A percentile compares a stretch with the other conserved stretches of the same genome.
phyloP scores from a whole-genome alignment of 2,888 invertebrate species.

The Calameuta pallipes region DNA sequence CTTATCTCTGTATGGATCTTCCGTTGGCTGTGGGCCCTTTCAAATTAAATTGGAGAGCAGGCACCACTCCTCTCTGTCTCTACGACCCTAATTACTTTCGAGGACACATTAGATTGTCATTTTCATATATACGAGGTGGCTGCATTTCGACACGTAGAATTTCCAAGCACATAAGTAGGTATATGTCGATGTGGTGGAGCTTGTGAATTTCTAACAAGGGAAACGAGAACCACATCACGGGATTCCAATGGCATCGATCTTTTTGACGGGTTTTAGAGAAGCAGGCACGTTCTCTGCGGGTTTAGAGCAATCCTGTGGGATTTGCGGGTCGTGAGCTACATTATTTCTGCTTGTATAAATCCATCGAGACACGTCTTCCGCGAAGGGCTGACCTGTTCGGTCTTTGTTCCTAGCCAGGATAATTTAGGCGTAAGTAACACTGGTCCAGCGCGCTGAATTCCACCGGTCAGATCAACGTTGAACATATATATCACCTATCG shows the following conservation, averaged over 20 bases:
- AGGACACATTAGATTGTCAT: background rate
- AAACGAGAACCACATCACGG: background rate
- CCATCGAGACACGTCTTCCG: background rate
- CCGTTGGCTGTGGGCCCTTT: too few species aligned
- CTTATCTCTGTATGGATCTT: background rate
- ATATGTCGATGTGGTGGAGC: background rate
- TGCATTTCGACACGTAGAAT: background rate
- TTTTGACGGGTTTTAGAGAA: background rate
- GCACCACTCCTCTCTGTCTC: background rate
- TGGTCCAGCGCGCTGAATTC: background rate
- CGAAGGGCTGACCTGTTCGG: background rate
- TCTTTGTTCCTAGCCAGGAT: background rate
- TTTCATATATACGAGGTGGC: background rate
- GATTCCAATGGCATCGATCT: constrained; percentile 15
- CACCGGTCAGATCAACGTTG: background rate
- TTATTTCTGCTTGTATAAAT: constrained; percentile 5
- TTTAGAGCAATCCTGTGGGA: background rate
- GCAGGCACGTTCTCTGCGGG: constrained; percentile 3
- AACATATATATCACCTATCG: background rate
- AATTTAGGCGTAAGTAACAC: background rate
- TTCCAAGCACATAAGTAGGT: background rate
- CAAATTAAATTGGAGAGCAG: background rate
- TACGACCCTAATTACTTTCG: background rate
- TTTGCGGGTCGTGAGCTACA: background rate
- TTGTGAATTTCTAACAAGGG: background rate